phyloP scores from a whole-genome alignment of 2,797 vertebrate species.

The Mormyrops attenuatus region DNA sequence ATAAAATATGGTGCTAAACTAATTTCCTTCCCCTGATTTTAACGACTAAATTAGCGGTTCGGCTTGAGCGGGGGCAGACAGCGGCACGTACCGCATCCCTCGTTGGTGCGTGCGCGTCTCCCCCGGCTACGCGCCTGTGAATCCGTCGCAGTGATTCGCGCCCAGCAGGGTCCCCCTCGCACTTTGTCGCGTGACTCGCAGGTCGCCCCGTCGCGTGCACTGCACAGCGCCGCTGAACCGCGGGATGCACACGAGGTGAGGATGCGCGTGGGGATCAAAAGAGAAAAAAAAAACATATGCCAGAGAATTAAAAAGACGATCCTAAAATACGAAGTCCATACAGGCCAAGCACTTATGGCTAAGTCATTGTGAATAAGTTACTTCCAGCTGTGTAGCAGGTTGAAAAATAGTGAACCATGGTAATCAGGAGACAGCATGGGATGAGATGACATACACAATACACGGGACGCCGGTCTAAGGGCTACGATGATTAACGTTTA shows the following conservation, averaged over 20 bases:
- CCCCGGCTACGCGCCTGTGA: conserved; percentile 29
- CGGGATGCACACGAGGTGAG: conserved; percentile 22
- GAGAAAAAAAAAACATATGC: not conserved
- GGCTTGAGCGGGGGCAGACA: conserved; percentile 15
- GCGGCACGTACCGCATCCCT: conserved; percentile 13
- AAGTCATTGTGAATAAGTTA: not conserved
- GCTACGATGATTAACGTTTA: not conserved
- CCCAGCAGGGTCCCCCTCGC: conserved; percentile 36
- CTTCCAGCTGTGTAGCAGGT: not conserved
- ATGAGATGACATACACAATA: not conserved
- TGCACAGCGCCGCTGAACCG: conserved; percentile 36
- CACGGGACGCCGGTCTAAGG: not conserved
- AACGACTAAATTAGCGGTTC: conserved; percentile 31
- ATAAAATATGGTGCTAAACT: conserved; percentile 18
- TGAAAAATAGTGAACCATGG: not conserved
- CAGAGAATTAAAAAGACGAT: not conserved
- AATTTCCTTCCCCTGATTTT: conserved; percentile 24
- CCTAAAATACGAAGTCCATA: not conserved
- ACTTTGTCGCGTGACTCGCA: conserved; percentile 25
- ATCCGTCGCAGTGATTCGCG: conserved; percentile 31
- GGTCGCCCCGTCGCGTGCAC: conserved; percentile 29
- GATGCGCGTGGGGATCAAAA: not conserved
- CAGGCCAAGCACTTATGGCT: not conserved
- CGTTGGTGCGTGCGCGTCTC: not conserved
- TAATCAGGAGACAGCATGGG: not conserved